These are phyloP conservation scores for Sesamia inferens DNA, from an alignment of 2,888 invertebrate species.

Conservation along the genomic window DNA sequence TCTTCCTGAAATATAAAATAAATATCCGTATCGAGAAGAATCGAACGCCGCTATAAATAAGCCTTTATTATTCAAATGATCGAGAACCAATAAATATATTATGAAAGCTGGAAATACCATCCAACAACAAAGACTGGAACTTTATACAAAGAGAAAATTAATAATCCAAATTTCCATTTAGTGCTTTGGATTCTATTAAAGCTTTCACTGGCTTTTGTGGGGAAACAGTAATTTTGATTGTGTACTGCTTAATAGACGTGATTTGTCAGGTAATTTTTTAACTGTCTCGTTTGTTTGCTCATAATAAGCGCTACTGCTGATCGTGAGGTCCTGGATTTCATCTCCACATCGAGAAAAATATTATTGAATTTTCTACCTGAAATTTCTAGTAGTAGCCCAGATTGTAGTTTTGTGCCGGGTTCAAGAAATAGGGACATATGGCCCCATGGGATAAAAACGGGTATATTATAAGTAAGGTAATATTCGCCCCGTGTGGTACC, in stretches of 20 bases:
- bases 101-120: constrained; percentile 13
- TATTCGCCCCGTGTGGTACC: too few relatives aligned
- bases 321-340: not conserved
- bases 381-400: not conserved
- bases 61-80: constrained; percentile 29
- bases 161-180: constrained; percentile 35
- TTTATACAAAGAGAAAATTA: constrained; percentile 29
- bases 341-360: not conserved
- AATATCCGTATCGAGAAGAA: not conserved
- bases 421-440: not conserved
- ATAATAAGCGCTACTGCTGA: not conserved
- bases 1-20: not conserved
- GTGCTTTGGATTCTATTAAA: constrained; percentile 18
- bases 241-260: not conserved
- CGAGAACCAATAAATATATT: constrained; percentile 23
- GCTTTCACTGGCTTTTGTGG: not conserved
- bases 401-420: not conserved
- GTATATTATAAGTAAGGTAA: not conserved
- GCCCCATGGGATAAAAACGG: not conserved
- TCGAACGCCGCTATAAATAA: constrained; percentile 8
- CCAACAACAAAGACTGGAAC: constrained; percentile 25
- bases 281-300: not conserved
- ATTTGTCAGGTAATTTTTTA: not conserved
- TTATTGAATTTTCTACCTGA: not conserved
- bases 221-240: not conserved